phyloP scores from a whole-genome alignment of 2,888 invertebrate species.

The Leptinotarsa tumamoca region DNA sequence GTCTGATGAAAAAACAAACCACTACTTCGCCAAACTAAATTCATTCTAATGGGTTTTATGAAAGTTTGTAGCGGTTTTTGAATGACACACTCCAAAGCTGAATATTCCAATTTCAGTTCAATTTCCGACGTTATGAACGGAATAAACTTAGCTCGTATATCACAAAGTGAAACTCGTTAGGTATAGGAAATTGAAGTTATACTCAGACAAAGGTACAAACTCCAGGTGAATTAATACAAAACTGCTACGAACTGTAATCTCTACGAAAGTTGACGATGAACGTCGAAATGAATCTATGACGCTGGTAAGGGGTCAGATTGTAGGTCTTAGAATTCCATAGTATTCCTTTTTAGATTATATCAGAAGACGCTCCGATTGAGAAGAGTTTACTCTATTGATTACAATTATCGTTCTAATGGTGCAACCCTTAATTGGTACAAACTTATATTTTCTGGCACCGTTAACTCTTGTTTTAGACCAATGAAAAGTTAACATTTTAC shows the following conservation, averaged over 20 bases:
- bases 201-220: constrained; percentile 22
- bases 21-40: neutral
- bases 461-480: too few relatives aligned
- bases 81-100: constrained; percentile 2
- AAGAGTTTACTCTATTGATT: too few relatives aligned
- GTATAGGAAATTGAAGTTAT: constrained; percentile 20
- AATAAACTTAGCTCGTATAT: constrained; percentile 24
- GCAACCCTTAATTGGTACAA: too few relatives aligned
- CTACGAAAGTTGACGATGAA: neutral
- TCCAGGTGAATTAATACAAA: constrained; percentile 8
- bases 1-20: neutral
- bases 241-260: constrained; percentile 1
- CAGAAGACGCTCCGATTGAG: too few relatives aligned
- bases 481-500: too few relatives aligned
- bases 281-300: neutral
- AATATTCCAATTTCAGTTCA: constrained; percentile 21
- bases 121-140: constrained; percentile 24
- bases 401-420: too few relatives aligned
- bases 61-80: constrained; percentile 9
- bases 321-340: neutral
- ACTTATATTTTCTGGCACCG: too few relatives aligned
- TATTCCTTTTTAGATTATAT: too few relatives aligned
- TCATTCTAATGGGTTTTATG: neutral
- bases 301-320: neutral
- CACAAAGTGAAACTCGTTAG: constrained; percentile 26